Percentiles rank a stretch among this genome's conserved stretches.
Evolutionary conservation across 2,888 invertebrate genomes (phyloP).

Genomic region (Prosapia bicincta): DNA sequence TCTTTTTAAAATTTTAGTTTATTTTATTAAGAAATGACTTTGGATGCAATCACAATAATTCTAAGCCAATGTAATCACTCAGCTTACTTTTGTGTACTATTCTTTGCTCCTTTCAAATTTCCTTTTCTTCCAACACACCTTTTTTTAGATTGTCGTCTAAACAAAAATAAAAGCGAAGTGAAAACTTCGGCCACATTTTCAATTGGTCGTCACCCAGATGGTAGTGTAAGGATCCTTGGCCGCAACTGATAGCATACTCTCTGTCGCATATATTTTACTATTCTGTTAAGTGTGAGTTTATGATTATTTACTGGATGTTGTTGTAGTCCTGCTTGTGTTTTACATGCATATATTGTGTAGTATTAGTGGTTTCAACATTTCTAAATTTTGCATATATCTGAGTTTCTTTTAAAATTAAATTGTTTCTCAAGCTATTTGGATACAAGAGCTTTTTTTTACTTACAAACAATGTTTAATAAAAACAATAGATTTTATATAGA

Average conservation of each 20-base stretch:
- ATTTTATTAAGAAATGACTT: too few species aligned
- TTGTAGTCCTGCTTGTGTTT: not conserved
- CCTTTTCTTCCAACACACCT: conserved; percentile 19
- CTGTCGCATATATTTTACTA: not conserved
- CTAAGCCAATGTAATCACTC: not conserved
- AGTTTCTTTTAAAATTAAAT: too few species aligned
- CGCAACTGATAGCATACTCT: conserved; percentile 6
- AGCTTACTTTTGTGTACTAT: conserved; percentile 1
- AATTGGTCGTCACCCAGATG: conserved; percentile 19
- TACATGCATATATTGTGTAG: not conserved
- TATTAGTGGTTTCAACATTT: not conserved
- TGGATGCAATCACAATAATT: not conserved
- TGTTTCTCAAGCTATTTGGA: too few species aligned
- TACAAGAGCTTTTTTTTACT: too few species aligned
- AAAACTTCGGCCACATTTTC: conserved; percentile 26
- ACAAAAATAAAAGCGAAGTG: not conserved
- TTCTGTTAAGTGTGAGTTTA: conserved; percentile 1
- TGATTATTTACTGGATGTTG: not conserved
- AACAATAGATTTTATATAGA: too few species aligned
- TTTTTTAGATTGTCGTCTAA: conserved; percentile 4
- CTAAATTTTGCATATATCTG: not conserved
- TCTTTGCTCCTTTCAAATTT: conserved; percentile 24
- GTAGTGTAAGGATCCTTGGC: conserved; percentile 18
- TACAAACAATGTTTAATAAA: too few species aligned
- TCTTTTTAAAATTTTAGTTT: too few species aligned